Percentiles rank a stretch among this genome's conserved stretches.
Conservation (phyloP, 2,888 invertebrate species). For the Trypoxylon attenuatum region DNA sequence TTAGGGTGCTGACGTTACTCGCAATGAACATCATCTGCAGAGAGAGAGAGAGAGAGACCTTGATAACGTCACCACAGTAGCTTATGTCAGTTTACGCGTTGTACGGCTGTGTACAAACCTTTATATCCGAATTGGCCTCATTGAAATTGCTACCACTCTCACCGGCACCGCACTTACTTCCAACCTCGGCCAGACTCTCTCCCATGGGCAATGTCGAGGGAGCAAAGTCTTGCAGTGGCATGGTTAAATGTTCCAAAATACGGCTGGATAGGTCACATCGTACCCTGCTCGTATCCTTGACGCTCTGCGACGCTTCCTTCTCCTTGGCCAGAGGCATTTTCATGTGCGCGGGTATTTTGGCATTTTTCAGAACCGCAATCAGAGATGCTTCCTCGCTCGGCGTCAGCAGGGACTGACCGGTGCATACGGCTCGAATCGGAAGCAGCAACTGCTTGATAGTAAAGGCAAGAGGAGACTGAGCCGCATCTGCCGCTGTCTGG, state of each 20-base stretch:
- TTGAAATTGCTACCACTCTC: constrained; percentile 68
- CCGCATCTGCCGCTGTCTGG: constrained; percentile 62
- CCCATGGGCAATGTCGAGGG: constrained; percentile 72
- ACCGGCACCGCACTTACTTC: constrained; percentile 67
- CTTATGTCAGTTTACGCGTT: no score
- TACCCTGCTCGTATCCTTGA: constrained; percentile 78
- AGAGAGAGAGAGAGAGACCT: no score
- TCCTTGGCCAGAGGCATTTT: constrained; percentile 76
- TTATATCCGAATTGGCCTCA: constrained; percentile 74
- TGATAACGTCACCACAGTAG: no score
- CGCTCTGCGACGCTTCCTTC: constrained; percentile 76
- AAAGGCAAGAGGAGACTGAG: constrained; percentile 60
- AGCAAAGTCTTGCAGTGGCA: constrained; percentile 79
- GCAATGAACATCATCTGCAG: constrained; percentile 85
- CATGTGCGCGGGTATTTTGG: constrained; percentile 77
- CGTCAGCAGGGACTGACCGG: constrained; percentile 82
- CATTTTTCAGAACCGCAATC: constrained; percentile 85
- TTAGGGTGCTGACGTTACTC: constrained; percentile 86
- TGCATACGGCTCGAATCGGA: constrained; percentile 84
- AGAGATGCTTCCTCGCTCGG: constrained; percentile 86
- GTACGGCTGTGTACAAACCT: constrained; percentile 65
- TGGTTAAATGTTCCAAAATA: constrained; percentile 84
- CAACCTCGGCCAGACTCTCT: constrained; percentile 74
- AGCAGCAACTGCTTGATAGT: constrained; percentile 78
- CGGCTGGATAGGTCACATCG: constrained; percentile 83